Conservation (phyloP, 2,888 invertebrate species). For the Tridacna crocea region DNA sequence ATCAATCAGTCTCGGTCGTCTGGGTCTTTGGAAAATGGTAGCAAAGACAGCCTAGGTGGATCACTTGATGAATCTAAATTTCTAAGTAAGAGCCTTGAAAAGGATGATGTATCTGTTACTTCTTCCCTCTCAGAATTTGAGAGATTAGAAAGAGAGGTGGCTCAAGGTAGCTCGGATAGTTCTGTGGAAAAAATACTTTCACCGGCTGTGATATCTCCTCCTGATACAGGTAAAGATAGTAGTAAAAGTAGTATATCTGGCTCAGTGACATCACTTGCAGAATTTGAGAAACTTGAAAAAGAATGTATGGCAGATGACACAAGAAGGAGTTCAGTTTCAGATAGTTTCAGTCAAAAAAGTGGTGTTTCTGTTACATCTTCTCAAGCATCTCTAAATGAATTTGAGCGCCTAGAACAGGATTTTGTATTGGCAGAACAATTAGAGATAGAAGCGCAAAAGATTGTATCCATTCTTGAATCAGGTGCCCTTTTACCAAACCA, state of each 20-base stretch:
- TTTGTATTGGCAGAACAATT: constrained; percentile 79
- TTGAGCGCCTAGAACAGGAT: constrained; percentile 82
- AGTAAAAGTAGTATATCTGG: constrained; percentile 77
- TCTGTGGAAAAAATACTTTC: constrained; percentile 88
- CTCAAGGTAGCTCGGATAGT: constrained; percentile 84
- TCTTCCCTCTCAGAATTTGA: constrained; percentile 96
- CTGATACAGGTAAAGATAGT: constrained; percentile 51
- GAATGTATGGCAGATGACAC: constrained; percentile 85
- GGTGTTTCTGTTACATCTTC: constrained; percentile 81
- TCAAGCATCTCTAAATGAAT: constrained; percentile 81
- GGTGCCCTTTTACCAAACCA: constrained; percentile 76
- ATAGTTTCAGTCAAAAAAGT: constrained; percentile 74
- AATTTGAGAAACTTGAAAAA: constrained; percentile 95
- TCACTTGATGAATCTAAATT: constrained; percentile 76
- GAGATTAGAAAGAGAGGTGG: constrained; percentile 92
- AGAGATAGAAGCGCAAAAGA: constrained; percentile 83
- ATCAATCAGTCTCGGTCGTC: constrained; percentile 85
- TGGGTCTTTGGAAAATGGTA: constrained; percentile 85
- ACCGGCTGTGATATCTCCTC: constrained; percentile 68
- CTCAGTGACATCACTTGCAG: constrained; percentile 89
- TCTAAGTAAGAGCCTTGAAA: constrained; percentile 87
- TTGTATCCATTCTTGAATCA: constrained; percentile 81
- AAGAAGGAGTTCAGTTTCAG: constrained; percentile 82
- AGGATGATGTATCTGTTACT: constrained; percentile 95
- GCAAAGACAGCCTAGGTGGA: constrained; percentile 86